Evolutionary conservation across 1,140 invertebrate genomes (phyloP).

Genomic region (Brachionus rubens): DNA sequence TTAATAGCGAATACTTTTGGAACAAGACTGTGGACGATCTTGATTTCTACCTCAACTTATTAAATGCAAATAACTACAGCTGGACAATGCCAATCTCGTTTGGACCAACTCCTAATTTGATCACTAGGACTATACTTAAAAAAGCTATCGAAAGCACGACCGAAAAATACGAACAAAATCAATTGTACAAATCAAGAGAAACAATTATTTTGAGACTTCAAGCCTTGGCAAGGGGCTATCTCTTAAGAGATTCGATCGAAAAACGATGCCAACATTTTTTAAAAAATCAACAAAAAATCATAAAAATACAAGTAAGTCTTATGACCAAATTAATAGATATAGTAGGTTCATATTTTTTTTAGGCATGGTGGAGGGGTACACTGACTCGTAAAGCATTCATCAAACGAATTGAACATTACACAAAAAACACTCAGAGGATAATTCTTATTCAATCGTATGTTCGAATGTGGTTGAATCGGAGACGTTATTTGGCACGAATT

Average conservation of each 20-base stretch:
- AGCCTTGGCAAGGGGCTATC: slow-evolving; percentile 66
- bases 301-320: slow-evolving; percentile 63
- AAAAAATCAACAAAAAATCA: slow-evolving; percentile 63
- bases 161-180: slow-evolving; percentile 53
- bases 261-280: slow-evolving; percentile 62
- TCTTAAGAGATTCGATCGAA: slow-evolving; percentile 64
- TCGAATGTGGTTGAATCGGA: slow-evolving; percentile 54
- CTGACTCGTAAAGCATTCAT: slow-evolving; percentile 62
- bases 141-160: slow-evolving; percentile 55
- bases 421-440: slow-evolving; percentile 50
- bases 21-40: slow-evolving; percentile 34
- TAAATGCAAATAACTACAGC: not conserved
- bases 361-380: slow-evolving; percentile 68
- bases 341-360: not conserved
- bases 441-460: slow-evolving; percentile 55
- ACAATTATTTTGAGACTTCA: slow-evolving; percentile 63
- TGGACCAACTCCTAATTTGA: not conserved
- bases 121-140: slow-evolving; percentile 23
- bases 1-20: slow-evolving; percentile 38
- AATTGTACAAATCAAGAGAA: slow-evolving; percentile 58
- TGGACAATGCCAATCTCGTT: slow-evolving; percentile 20
- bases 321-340: not conserved
- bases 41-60: slow-evolving; percentile 29
- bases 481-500: slow-evolving; percentile 51
- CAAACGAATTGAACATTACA: slow-evolving; percentile 51